A percentile compares a stretch with the other conserved stretches of the same genome.
Evolutionary conservation across 1,140 invertebrate genomes (phyloP).

Genomic region (Drosophila nigrodunni): DNA sequence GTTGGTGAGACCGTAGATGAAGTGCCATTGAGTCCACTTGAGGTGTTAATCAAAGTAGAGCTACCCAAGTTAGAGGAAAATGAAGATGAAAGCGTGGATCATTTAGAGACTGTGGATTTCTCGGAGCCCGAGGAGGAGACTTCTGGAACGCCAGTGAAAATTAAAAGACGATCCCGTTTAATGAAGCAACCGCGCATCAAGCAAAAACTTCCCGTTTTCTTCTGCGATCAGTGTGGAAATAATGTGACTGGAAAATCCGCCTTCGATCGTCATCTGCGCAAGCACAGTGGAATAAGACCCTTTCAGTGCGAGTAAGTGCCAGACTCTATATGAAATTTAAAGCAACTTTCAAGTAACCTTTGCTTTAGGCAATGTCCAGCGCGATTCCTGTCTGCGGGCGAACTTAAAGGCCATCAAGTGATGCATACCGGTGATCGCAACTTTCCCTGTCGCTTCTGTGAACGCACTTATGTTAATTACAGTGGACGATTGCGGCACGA

Average conservation of each 20-base stretch:
- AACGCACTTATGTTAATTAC: conserved; percentile 68
- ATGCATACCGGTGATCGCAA: conserved; percentile 68
- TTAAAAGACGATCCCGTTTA: conserved; percentile 21
- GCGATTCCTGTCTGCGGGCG: conserved; percentile 70
- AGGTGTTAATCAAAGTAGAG: conserved; percentile 66
- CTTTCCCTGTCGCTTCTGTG: conserved; percentile 69
- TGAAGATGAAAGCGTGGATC: conserved; percentile 55
- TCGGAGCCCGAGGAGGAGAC: conserved; percentile 4
- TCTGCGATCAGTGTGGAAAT: conserved; percentile 70
- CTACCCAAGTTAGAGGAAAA: conserved; percentile 19
- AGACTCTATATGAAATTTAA: background rate
- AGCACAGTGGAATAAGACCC: conserved; percentile 68
- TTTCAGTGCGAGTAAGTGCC: conserved; percentile 70
- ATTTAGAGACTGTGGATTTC: conserved; percentile 35
- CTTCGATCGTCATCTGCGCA: conserved; percentile 70
- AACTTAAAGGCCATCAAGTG: conserved; percentile 75
- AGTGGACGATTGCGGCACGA: conserved; percentile 69
- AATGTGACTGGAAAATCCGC: conserved; percentile 64
- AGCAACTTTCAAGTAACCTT: background rate
- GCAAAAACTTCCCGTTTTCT: conserved; percentile 53
- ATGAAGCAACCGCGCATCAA: conserved; percentile 45
- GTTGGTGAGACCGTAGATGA: conserved; percentile 2
- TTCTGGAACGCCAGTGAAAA: conserved; percentile 5
- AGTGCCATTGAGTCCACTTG: conserved; percentile 36
- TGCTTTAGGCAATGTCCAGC: conserved; percentile 57